Evolutionary conservation across 2,888 invertebrate genomes (phyloP), one percentile per base, ranked within the genome.

Genomic region (Ryuthela nishihirai): DNA sequence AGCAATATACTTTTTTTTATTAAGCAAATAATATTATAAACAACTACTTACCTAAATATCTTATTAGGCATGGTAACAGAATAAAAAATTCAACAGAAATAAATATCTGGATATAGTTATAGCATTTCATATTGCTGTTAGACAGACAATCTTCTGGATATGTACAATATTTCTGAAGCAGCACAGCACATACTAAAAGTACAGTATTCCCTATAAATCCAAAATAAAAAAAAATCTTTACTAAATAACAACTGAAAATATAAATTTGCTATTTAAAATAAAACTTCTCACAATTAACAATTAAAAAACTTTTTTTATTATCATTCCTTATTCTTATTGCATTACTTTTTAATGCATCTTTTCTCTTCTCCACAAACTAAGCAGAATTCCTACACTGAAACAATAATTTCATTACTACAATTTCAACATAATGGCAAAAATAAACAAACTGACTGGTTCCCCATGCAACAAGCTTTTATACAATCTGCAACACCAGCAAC

Each of bases 31-130:
- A 35, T n/a, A 32, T 29, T 29, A 12, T 29, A 18, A 20, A 34
- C 2, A 32, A 20, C 39, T 44, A 26, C 41, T 26, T 46, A 56
- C 56, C 20, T 24, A 56, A 34, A 38, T 56, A 56, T 36, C 42
- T 56, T 15, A 41, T 42, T 10, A 56, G 35, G 20, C 45, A 50
- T 12, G 38, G n/a, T 3, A 56, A 20, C 15, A 56, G 35, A 2
- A 56, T 42, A 17, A 44, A 40, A 21, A 35, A 29, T 50, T 56
- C 56, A 18, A 40, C 15, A 25, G 45, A 41, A 42, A 56, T 39
- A 23, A 56, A 20, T 23, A 56, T 50, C 32, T 56, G 56, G 20
- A 56, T 42, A 20, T 56, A 56, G 25, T 50, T 45, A 20, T 56
- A 35, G 36, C 50, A 56, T 17, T 38, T 39, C 7, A 50, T 23